Evolutionary conservation across 2,888 invertebrate genomes (phyloP).

Genomic region (Scaptomyza flava): DNA sequence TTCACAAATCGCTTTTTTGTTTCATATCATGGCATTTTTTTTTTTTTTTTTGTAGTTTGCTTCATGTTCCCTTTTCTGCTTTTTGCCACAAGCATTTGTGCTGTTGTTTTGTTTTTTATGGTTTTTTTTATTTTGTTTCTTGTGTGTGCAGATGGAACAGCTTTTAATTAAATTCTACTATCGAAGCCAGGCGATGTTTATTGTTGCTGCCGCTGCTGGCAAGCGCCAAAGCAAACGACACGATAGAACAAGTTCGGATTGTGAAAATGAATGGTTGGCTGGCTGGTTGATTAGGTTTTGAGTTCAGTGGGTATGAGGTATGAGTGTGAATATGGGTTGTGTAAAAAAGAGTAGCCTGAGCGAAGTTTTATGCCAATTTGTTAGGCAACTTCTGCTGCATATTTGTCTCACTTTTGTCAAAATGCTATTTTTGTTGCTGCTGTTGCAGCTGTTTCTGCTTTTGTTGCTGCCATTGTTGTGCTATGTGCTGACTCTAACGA

Average conservation of each 20-base stretch:
- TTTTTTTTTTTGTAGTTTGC: slow-evolving; percentile 1
- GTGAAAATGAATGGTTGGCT: not conserved
- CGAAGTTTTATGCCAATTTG: slow-evolving; percentile 30
- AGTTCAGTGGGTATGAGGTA: not conserved
- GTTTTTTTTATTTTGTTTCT: slow-evolving; percentile 9
- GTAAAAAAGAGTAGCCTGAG: not conserved
- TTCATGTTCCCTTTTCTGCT: not conserved
- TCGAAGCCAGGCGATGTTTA: slow-evolving; percentile 43
- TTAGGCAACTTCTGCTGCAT: slow-evolving; percentile 22
- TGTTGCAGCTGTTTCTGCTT: not conserved
- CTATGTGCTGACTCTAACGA: not conserved
- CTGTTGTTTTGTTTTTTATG: not conserved
- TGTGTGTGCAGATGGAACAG: slow-evolving; percentile 28
- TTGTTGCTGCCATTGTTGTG: slow-evolving; percentile 17
- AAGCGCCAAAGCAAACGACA: not conserved
- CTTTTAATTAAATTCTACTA: slow-evolving; percentile 67
- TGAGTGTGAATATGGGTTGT: not conserved
- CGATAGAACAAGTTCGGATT: slow-evolving; percentile 13
- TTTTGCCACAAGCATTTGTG: slow-evolving; percentile 22
- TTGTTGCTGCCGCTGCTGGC: slow-evolving; percentile 26
- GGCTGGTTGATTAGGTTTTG: not conserved
- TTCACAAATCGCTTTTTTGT: slow-evolving; percentile 23
- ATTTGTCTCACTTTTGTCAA: slow-evolving; percentile 14
- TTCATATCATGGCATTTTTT: slow-evolving; percentile 4
- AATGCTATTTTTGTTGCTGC: not conserved